A percentile compares a stretch with the other conserved stretches of the same genome.
Evolutionary conservation across 2,797 vertebrate species (phyloP).

Genomic region (Oreortyx pictus): DNA sequence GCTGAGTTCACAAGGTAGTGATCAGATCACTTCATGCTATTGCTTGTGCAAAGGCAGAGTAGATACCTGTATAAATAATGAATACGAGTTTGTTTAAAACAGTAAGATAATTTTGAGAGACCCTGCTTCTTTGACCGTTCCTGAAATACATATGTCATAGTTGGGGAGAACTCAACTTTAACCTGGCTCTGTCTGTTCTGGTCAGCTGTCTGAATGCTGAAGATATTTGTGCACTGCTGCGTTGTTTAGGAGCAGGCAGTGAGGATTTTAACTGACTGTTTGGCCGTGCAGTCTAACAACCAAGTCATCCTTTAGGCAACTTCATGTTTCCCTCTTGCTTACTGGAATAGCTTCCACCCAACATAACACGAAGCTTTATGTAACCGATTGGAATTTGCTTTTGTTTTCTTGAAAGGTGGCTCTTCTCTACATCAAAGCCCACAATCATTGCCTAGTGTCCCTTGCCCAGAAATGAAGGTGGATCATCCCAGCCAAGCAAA

Average conservation of each 20-base stretch:
- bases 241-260: not conserved
- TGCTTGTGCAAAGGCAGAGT: not conserved
- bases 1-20: conserved; percentile 76
- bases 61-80: not conserved
- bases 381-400: conserved; percentile 44
- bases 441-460: conserved; percentile 65
- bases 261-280: not conserved
- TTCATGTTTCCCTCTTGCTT: not conserved
- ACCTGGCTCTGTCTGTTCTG: not conserved
- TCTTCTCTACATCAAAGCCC: conserved; percentile 46
- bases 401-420: conserved; percentile 59
- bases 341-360: not conserved
- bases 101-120: not conserved
- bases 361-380: not conserved
- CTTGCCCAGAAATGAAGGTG: conserved; percentile 76
- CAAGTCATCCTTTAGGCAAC: not conserved
- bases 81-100: not conserved
- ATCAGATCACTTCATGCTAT: not conserved
- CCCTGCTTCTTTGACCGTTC: not conserved
- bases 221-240: not conserved
- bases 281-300: not conserved
- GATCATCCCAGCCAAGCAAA: conserved; percentile 78
- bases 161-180: not conserved
- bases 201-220: not conserved
- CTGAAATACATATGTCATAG: not conserved